Base-by-base conservation (phyloP, 1,140 invertebrate genomes). In the Lucilia sericata region DNA sequence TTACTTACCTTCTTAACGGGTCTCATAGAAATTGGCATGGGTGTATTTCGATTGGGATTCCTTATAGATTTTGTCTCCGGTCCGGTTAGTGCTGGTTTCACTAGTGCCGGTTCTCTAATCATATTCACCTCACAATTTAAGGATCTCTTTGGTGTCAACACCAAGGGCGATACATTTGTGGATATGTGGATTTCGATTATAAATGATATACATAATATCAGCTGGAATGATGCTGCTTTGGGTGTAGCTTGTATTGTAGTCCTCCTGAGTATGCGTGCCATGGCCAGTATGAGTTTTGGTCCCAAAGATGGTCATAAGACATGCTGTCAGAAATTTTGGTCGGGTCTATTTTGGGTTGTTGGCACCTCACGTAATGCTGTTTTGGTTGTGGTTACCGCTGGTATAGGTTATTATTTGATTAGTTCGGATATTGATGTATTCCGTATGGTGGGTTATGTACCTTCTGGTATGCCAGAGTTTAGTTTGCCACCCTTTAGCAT, bases 61-160 rank as follows among this genome's bases (percentile, higher is more conserved):
- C 92, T 99, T 17, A 96, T 98, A 51, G 96, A 98, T 91, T 99
- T 98, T 90, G 97, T 99, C 0, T 98, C 97, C 0, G 96, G 96
- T 13, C 97, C 97, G 0, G 97, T 99, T 0, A 97, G 97, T 17
- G 97, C 96, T 2, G 97, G 97, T 7, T 99, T 98, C 89, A 98
- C 97, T 0, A 97, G 96, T 5, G 97, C 97, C 5, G 97, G 97
- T 12, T 97, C 97, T 25, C 92, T 99, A 30, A 97, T 98, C 85
- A 98, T 99, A 82, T 94, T 96, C 10, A 95, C 95, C 5, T 97
- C 97, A 1, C 97, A 99, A 93, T 92, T 98, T 42, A 98, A 97
- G 91, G 95, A 96, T 87, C 91, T 98, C 60, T 93, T 97, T n/a
- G 96, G 96, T 5, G 96, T 98, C 51, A 92, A 92, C 9, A 96